Evolutionary conservation across 92 coral and sea anemone species (phyloP).

Genomic region (Ricordea florida): DNA sequence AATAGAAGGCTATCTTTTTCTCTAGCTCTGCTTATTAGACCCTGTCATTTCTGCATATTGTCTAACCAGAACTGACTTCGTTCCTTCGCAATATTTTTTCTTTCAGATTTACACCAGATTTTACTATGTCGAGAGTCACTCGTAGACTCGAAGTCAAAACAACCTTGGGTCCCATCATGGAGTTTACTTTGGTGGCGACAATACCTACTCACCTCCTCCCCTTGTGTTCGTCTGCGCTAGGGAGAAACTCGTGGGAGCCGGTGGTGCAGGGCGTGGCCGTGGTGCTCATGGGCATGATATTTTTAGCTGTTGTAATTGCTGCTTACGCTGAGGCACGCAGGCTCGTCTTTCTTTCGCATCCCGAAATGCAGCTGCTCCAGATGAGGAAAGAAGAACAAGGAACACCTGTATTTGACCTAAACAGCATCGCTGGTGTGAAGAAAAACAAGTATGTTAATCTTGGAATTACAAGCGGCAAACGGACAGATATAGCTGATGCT

Average conservation of each 20-base stretch:
- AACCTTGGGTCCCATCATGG: slow-evolving; percentile 91
- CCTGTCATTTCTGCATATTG: not conserved
- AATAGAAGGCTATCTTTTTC: no score
- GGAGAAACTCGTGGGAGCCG: slow-evolving; percentile 91
- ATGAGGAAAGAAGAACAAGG: slow-evolving; percentile 70
- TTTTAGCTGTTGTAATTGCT: slow-evolving; percentile 68
- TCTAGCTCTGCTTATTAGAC: not conserved
- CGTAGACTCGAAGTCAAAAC: slow-evolving; percentile 90
- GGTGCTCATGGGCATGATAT: slow-evolving; percentile 71
- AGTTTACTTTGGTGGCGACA: slow-evolving; percentile 94
- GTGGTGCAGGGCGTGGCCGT: slow-evolving; percentile 62
- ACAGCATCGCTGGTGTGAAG: slow-evolving; percentile 83
- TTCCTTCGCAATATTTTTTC: not conserved
- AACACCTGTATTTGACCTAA: slow-evolving; percentile 82
- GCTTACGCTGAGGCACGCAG: slow-evolving; percentile 94
- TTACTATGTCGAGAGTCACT: slow-evolving; percentile 95
- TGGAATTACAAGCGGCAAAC: no score
- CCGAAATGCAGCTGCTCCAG: slow-evolving; percentile 51
- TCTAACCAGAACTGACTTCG: not conserved
- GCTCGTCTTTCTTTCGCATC: slow-evolving; percentile 72
- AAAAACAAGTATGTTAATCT: slow-evolving; percentile 66
- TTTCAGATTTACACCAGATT: slow-evolving; percentile 95
- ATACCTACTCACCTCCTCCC: slow-evolving; percentile 98
- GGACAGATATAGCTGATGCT: no score
- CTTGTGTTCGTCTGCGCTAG: slow-evolving; percentile 93